A percentile compares a stretch with the other conserved stretches of the same genome.
phyloP scores from a whole-genome alignment of 2,888 invertebrate genomes.

The Trachelus iudaicus region DNA sequence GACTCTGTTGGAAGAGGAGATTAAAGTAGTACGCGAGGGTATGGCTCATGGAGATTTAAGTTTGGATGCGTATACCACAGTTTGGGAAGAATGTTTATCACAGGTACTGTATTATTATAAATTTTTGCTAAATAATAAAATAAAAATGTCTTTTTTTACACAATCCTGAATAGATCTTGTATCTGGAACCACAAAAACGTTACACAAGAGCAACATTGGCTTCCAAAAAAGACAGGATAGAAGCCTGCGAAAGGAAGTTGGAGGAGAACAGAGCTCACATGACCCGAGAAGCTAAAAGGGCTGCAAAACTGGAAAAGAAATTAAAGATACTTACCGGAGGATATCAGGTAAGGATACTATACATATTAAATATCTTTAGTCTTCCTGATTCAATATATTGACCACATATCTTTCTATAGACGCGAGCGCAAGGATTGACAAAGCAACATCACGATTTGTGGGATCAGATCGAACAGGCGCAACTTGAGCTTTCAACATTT shows the following conservation, averaged over 20 bases:
- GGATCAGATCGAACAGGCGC: slow-evolving; percentile 91
- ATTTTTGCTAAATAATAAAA: slow-evolving; percentile 23
- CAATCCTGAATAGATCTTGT: slow-evolving; percentile 75
- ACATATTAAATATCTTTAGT: background rate
- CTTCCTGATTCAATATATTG: background rate
- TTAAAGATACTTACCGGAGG: slow-evolving; percentile 94
- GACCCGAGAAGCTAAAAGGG: slow-evolving; percentile 96
- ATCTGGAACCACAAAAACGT: slow-evolving; percentile 89
- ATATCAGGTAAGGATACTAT: slow-evolving; percentile 74
- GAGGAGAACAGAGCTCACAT: slow-evolving; percentile 96
- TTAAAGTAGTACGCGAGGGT: slow-evolving; percentile 89
- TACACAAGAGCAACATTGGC: slow-evolving; percentile 95
- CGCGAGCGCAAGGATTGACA: slow-evolving; percentile 83
- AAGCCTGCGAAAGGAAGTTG: slow-evolving; percentile 90
- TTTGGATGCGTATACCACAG: slow-evolving; percentile 91
- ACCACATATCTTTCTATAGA: slow-evolving; percentile 59
- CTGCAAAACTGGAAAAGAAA: slow-evolving; percentile 98
- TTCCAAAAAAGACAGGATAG: slow-evolving; percentile 94
- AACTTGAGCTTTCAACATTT: slow-evolving; percentile 91
- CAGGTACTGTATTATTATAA: slow-evolving; percentile 71
- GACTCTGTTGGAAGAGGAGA: slow-evolving; percentile 79
- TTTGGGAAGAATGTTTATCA: slow-evolving; percentile 96
- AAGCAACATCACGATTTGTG: slow-evolving; percentile 89
- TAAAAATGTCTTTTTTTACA: background rate
- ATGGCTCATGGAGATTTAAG: slow-evolving; percentile 97